Percentiles rank a stretch among this genome's conserved stretches.
Evolutionary conservation across 2,797 vertebrate genomes (phyloP).

Genomic region (Nannoperca australis): DNA sequence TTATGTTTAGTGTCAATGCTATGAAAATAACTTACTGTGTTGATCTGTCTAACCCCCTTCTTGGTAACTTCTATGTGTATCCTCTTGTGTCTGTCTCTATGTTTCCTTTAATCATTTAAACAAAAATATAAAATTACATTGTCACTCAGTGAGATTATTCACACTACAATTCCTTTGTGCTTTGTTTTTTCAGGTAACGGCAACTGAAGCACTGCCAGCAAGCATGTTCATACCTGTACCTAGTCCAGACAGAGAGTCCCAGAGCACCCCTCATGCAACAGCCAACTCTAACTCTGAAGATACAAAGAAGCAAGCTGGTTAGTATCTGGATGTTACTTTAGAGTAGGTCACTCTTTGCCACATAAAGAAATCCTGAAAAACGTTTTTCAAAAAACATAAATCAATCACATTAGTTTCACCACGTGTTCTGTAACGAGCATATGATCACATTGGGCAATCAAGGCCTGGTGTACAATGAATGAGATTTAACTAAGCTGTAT

Average conservation of each 20-base stretch:
- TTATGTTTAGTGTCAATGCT: neutral
- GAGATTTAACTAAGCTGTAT: neutral
- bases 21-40: neutral
- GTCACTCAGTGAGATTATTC: constrained; percentile 25
- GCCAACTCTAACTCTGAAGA: constrained; percentile 87
- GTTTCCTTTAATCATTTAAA: constrained; percentile 33
- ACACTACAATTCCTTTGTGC: constrained; percentile 61
- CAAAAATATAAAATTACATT: constrained; percentile 11
- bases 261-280: constrained; percentile 75
- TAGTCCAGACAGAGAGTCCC: constrained; percentile 89
- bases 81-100: constrained; percentile 12
- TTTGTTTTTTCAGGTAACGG: constrained; percentile 90
- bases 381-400: neutral
- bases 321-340: constrained; percentile 69
- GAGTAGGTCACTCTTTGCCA: neutral
- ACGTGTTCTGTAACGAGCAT: neutral
- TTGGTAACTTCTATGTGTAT: constrained; percentile 1
- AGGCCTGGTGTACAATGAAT: neutral
- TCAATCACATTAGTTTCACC: neutral
- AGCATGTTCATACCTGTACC: constrained; percentile 96
- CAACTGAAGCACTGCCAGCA: constrained; percentile 95
- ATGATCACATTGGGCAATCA: neutral
- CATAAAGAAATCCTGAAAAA: neutral
- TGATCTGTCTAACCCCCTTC: constrained; percentile 4
- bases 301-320: constrained; percentile 91